phyloP scores from a whole-genome alignment of 2,888 invertebrate species.

The Trichacis sp. region DNA sequence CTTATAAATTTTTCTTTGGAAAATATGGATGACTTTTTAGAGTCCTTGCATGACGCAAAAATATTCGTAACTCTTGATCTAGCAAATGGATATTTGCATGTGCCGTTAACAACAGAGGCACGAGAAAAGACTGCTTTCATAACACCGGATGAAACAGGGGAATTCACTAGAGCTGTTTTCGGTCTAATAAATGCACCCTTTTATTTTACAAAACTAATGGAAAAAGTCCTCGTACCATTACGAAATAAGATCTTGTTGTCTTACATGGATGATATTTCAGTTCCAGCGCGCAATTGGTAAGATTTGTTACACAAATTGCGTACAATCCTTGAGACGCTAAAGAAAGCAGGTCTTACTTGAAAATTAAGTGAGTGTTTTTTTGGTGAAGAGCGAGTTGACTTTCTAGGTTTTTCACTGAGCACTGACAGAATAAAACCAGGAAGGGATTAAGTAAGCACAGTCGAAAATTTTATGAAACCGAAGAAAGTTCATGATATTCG shows the following conservation, averaged over 20 bases:
- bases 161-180: constrained; percentile 49
- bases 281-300: constrained; percentile 15
- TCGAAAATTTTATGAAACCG: constrained; percentile 7
- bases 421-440: constrained; percentile 12
- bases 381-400: constrained; percentile 2
- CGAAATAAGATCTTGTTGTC: constrained; percentile 21
- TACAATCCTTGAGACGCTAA: constrained; percentile 5
- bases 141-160: constrained; percentile 45
- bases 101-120: constrained; percentile 27
- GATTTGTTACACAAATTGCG: constrained; percentile 5
- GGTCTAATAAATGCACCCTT: constrained; percentile 51
- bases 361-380: constrained; percentile 8
- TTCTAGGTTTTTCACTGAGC: constrained; percentile 6
- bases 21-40: constrained; percentile 32
- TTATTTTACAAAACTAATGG: constrained; percentile 45
- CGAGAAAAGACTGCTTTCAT: constrained; percentile 38
- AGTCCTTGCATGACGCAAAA: constrained; percentile 3
- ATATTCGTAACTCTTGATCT: constrained; percentile 9
- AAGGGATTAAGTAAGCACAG: neutral
- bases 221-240: constrained; percentile 19
- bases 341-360: constrained; percentile 5
- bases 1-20: constrained; percentile 26
- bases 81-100: constrained; percentile 37
- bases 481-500: constrained; percentile 1
- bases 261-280: constrained; percentile 23